These are phyloP conservation scores for Podilymbus podiceps DNA, from an alignment of 2,113 vertebrate genomes.

Conservation along the genomic window DNA sequence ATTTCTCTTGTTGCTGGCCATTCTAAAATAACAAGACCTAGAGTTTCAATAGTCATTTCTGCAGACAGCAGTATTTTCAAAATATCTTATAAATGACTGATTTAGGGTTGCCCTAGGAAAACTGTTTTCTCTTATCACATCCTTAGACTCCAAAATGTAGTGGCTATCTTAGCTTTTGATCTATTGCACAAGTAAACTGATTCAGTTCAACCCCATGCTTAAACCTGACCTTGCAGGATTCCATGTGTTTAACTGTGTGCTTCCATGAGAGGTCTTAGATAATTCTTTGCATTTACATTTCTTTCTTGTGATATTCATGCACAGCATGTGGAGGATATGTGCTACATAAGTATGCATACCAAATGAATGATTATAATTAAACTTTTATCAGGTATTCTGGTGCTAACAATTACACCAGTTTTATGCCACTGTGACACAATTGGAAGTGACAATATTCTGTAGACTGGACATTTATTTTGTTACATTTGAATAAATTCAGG, in stretches of 20 bases:
- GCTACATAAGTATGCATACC: not conserved
- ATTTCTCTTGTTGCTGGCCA: not conserved
- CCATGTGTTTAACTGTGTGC: not conserved
- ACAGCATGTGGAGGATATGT: not conserved
- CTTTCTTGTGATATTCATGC: not conserved
- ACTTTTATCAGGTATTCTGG: not conserved
- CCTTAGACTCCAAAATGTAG: not conserved
- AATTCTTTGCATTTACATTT: not conserved
- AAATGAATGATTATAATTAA: not conserved
- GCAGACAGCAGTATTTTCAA: not conserved
- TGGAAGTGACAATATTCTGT: not conserved
- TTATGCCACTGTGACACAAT: not conserved
- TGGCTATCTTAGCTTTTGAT: not conserved
- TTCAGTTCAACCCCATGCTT: not conserved
- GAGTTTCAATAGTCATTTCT: not conserved
- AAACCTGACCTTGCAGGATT: not conserved
- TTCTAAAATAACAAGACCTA: not conserved
- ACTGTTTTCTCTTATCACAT: not conserved
- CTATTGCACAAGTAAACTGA: not conserved
- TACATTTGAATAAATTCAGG: not conserved
- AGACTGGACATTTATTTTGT: not conserved
- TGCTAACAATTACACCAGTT: not conserved
- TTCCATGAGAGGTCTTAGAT: not conserved
- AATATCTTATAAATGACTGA: not conserved
- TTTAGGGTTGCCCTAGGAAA: not conserved